Conservation (phyloP, 2,113 vertebrate species). For the Alligator mississippiensis region DNA sequence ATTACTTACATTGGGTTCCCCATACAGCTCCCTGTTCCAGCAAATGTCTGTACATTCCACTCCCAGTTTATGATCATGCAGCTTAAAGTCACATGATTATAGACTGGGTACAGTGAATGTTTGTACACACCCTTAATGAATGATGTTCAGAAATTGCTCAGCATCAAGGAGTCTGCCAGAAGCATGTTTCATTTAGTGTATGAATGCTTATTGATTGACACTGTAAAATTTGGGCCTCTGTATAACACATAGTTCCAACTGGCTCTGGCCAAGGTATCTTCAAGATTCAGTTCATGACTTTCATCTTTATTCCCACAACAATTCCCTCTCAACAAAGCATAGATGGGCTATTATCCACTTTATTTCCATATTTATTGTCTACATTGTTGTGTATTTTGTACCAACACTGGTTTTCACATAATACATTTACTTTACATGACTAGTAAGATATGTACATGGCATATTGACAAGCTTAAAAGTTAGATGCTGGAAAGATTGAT, state of each 20-base stretch:
- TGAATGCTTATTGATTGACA: background rate
- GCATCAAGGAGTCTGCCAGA: background rate
- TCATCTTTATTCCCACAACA: background rate
- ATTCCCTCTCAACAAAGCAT: accelerated
- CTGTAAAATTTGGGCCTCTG: background rate
- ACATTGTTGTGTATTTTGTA: background rate
- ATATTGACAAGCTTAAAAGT: background rate
- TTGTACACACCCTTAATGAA: too few species aligned
- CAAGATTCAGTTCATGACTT: background rate
- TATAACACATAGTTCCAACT: constrained; percentile 8
- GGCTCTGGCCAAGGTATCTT: background rate
- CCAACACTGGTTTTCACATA: background rate
- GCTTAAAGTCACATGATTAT: too few species aligned
- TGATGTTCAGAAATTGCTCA: background rate
- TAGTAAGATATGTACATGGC: background rate
- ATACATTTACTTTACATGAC: background rate
- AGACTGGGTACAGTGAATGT: too few species aligned
- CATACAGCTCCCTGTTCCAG: too few species aligned
- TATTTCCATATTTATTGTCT: background rate
- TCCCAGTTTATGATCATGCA: too few species aligned
- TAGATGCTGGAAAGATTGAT: background rate
- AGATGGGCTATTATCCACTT: background rate
- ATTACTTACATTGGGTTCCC: too few species aligned
- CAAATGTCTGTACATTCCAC: too few species aligned
- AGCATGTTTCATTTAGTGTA: background rate